Conservation (phyloP, 2,797 vertebrate species). For the Scyliorhinus canicula region DNA sequence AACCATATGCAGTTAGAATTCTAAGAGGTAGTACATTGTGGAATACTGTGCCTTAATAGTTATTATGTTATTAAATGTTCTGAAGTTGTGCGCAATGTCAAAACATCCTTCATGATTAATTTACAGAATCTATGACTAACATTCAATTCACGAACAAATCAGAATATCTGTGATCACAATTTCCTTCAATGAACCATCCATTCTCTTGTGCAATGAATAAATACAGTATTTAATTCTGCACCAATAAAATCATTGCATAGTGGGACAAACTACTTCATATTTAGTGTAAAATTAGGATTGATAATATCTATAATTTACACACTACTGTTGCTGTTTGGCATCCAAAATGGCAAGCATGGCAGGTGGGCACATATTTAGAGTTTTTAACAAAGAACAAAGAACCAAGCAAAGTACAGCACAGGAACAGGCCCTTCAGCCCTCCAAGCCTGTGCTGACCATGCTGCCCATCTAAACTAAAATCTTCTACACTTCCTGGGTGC, state of each 20-base stretch:
- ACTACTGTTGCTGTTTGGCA: no score
- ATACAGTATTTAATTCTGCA: not conserved
- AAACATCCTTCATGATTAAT: not conserved
- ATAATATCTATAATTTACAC: no score
- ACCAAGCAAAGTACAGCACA: no score
- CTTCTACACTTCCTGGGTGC: no score
- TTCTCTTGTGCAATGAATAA: not conserved
- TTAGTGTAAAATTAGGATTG: no score
- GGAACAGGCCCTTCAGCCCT: no score
- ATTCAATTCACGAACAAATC: not conserved
- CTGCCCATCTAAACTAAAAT: no score
- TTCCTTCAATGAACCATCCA: not conserved
- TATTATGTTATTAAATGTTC: not conserved
- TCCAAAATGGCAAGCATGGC: no score
- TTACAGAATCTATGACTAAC: not conserved
- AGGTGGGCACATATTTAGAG: no score
- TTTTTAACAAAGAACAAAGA: no score
- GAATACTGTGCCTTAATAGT: not conserved
- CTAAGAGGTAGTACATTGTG: not conserved
- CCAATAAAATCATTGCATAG: not conserved
- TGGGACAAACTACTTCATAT: not conserved
- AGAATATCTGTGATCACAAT: not conserved
- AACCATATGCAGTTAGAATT: not conserved
- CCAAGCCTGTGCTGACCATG: no score
- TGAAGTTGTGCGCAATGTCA: not conserved